Base-by-base conservation (phyloP, 2,797 vertebrate species). In the Psittacula echo region DNA sequence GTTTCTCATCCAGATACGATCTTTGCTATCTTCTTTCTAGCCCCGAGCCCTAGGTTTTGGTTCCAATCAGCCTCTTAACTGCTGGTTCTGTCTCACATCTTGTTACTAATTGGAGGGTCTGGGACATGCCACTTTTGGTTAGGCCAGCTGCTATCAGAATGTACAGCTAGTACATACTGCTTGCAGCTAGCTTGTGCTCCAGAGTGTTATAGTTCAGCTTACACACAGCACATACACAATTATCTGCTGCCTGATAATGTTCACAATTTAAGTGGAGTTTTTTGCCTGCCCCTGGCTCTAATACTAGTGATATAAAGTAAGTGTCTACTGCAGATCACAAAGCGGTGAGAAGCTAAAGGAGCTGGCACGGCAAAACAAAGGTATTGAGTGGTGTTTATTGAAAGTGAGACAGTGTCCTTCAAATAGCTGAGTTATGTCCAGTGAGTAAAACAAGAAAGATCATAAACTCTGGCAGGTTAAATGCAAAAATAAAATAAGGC, bases 401-500 rank as follows among this genome's bases (percentile, higher is more conserved):
- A 66, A 94, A 91, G 42, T 4, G 2, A 79, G 48, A 68, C 37
- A 72, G 82, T 27, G n/a, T 42, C 75, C 68, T 91, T 93, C 91
- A 93, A 70, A 83, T 20, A 79, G 50, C 32, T 89, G 80, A 93
- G 14, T 90, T 78, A 85, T 53, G 42, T 87, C 32, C 85, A 87
- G 42, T 42, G 42, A 82, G 26, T 85, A 50, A 70, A 95, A 87
- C 3, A 53, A 39, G 56, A 87, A 82, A 37, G 51, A 76, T 66
- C 64, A 42, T 83, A 74, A 95, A 80, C 24, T 87, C 32, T 44
- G 37, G 16, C 60, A 74, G 45, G 53, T 82, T 80, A 91, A 93
- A 85, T n/a, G 64, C 73, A 50, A 79, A 89, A 87, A 70, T 91
- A 94, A 87, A 93, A 82, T 79, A 91, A 89, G 50, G 17, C 29